phyloP scores from a whole-genome alignment of 2,888 invertebrate species.

The Ichneumon xanthorius region DNA sequence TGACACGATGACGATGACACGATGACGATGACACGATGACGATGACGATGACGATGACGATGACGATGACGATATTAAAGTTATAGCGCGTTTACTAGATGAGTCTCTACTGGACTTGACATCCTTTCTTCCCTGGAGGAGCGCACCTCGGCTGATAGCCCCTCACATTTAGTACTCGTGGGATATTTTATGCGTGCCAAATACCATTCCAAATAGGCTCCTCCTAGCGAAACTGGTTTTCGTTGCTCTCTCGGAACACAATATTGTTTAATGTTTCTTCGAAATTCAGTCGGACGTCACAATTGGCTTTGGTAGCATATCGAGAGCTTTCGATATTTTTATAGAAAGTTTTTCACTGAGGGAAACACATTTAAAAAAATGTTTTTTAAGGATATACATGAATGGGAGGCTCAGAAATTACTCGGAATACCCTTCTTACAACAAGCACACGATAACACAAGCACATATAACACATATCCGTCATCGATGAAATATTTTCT shows the following conservation, averaged over 20 bases:
- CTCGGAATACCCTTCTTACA: not conserved
- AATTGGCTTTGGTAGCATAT: not conserved
- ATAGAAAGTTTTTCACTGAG: not conserved
- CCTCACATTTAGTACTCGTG: conserved; percentile 47
- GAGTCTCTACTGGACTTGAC: conserved; percentile 23
- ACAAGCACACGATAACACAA: not conserved
- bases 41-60: conserved; percentile 35
- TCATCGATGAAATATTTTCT: not conserved
- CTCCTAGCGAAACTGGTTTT: conserved; percentile 26
- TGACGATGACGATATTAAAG: conserved; percentile 46
- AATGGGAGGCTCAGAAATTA: not conserved
- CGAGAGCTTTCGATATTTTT: not conserved
- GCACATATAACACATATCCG: not conserved
- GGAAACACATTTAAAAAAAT: conserved; percentile 4
- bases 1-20: too few relatives aligned
- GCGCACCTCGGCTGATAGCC: conserved; percentile 43
- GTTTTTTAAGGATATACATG: not conserved
- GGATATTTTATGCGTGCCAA: conserved; percentile 63
- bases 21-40: conserved; percentile 13
- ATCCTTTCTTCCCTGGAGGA: conserved; percentile 11
- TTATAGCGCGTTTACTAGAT: conserved; percentile 47
- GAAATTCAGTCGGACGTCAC: conserved; percentile 1
- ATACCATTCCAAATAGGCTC: conserved; percentile 44
- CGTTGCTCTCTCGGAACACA: conserved; percentile 32
- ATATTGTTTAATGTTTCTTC: conserved; percentile 14